Conservation (phyloP, 2,888 invertebrate genomes). For the Euplagia quadripunctaria region DNA sequence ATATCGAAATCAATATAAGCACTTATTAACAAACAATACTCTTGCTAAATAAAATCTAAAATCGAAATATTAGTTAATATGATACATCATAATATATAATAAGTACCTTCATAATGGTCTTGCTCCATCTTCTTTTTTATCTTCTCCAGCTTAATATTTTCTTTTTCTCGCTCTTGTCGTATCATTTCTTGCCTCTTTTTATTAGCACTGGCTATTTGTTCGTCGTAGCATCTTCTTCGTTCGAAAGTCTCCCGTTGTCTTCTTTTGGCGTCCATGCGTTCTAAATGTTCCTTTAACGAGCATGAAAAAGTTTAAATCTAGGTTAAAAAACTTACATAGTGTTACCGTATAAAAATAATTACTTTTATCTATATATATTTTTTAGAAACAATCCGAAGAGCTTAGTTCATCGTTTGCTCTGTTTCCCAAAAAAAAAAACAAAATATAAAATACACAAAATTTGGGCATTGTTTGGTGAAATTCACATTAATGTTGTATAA, state of each 20-base stretch:
- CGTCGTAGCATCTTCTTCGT: slow-evolving; percentile 73
- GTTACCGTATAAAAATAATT: background rate
- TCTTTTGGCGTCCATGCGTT: slow-evolving; percentile 60
- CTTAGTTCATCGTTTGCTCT: background rate
- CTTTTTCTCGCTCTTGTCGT: slow-evolving; percentile 72
- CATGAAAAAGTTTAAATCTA: background rate
- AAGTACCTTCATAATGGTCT: slow-evolving; percentile 75
- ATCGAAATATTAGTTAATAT: no score
- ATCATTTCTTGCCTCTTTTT: slow-evolving; percentile 69
- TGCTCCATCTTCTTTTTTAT: slow-evolving; percentile 78
- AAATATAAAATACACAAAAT: no score
- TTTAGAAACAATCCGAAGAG: background rate
- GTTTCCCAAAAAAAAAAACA: no score
- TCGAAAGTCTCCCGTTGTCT: slow-evolving; percentile 72
- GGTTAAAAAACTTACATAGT: background rate
- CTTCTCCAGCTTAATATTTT: slow-evolving; percentile 70
- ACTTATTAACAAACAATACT: no score
- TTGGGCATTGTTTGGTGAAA: no score
- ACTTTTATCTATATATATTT: background rate
- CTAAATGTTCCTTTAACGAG: slow-evolving; percentile 67
- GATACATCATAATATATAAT: no score
- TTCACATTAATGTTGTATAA: no score
- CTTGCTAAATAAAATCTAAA: no score
- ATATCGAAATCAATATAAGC: no score
- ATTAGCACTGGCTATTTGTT: slow-evolving; percentile 77